These are phyloP conservation scores for Diphyllodes magnificus DNA, from an alignment of 2,113 vertebrate genomes.

Conservation along the genomic window DNA sequence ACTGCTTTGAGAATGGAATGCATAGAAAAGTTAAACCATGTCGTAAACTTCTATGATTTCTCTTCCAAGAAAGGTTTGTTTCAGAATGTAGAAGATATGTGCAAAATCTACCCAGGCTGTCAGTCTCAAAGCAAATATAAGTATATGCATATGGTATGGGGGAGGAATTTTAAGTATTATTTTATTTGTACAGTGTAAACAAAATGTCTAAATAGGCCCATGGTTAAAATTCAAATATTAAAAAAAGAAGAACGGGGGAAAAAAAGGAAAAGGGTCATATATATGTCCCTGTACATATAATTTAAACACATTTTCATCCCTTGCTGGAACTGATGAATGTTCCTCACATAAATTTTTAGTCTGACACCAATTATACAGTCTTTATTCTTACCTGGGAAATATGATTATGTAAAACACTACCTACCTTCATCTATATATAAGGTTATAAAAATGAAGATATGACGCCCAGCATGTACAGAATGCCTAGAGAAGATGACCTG, in stretches of 20 bases:
- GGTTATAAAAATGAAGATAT: background rate
- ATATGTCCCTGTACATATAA: background rate
- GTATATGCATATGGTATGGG: slow-evolving; percentile 3
- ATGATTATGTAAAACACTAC: background rate
- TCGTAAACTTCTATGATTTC: background rate
- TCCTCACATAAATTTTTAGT: background rate
- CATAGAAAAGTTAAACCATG: background rate
- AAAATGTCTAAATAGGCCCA: background rate
- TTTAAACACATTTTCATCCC: background rate
- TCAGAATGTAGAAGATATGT: background rate
- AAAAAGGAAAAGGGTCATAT: background rate
- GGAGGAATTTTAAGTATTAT: background rate
- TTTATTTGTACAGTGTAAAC: slow-evolving; percentile 27
- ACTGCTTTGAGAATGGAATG: background rate
- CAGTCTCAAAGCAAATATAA: slow-evolving; percentile 17
- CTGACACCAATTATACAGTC: background rate
- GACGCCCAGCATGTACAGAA: background rate
- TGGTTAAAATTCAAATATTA: background rate
- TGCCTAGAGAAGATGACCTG: background rate
- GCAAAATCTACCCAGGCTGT: slow-evolving; percentile 14
- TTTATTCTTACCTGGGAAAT: slow-evolving; percentile 12
- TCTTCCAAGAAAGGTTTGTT: background rate
- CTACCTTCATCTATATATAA: background rate
- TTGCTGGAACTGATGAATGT: background rate
- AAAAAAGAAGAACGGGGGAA: background rate